Percentiles rank a stretch among this genome's conserved stretches.
These are phyloP conservation scores for Ophion slaviceki DNA, from an alignment of 2,888 invertebrate species.

Conservation along the genomic window DNA sequence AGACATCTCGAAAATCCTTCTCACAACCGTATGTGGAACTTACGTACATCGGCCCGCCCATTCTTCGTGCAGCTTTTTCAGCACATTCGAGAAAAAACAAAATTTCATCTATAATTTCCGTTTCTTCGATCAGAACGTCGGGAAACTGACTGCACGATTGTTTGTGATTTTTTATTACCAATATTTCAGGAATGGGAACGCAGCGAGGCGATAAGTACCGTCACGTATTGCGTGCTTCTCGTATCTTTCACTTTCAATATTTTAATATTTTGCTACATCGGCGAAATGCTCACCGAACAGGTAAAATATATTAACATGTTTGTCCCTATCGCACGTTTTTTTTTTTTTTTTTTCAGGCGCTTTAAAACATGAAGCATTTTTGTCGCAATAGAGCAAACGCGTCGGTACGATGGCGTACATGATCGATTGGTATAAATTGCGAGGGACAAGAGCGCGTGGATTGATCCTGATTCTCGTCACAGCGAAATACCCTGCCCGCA, in stretches of 20 bases:
- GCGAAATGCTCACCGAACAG: constrained; percentile 76
- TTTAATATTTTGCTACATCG: constrained; percentile 78
- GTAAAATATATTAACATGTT: constrained; percentile 60
- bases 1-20: neutral
- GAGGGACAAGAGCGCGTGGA: constrained; percentile 67
- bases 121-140: too few species aligned
- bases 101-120: neutral
- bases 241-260: constrained; percentile 78
- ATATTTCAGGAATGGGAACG: constrained; percentile 77
- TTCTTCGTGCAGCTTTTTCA: too few species aligned
- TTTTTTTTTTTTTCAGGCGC: neutral
- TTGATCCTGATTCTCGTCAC: constrained; percentile 73
- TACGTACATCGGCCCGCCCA: neutral
- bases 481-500: constrained; percentile 71
- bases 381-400: constrained; percentile 69
- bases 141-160: neutral
- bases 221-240: constrained; percentile 74
- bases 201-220: constrained; percentile 72
- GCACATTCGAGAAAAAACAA: neutral
- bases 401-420: constrained; percentile 74
- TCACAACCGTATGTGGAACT: neutral
- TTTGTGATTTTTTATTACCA: neutral
- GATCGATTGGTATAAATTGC: constrained; percentile 76
- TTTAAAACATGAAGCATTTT: neutral
- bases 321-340: neutral